These are phyloP conservation scores for Gambelia wislizenii DNA, from an alignment of 2,797 vertebrate genomes.

Conservation along the genomic window DNA sequence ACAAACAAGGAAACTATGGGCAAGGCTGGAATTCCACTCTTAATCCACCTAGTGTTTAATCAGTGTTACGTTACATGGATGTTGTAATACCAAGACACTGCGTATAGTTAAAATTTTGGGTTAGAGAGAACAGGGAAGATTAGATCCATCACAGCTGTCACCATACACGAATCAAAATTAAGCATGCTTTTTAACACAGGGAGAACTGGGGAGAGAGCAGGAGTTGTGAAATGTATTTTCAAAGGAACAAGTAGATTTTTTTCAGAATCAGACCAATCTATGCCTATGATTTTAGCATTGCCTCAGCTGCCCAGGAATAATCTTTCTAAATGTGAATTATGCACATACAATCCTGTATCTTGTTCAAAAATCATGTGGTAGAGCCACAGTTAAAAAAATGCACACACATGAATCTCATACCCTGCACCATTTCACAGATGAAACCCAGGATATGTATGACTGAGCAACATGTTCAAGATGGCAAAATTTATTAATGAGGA, in stretches of 20 bases:
- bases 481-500: no score
- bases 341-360: neutral
- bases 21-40: slow-evolving; percentile 70
- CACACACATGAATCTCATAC: no score
- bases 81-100: slow-evolving; percentile 69
- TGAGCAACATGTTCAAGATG: no score
- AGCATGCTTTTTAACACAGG: no score
- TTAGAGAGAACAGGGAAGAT: neutral
- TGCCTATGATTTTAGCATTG: no score
- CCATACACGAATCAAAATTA: no score
- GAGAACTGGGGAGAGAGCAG: neutral
- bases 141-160: neutral
- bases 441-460: no score
- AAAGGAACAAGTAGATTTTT: neutral
- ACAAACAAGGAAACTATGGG: slow-evolving; percentile 67
- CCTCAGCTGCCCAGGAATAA: neutral
- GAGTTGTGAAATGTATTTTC: neutral
- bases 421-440: no score
- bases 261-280: neutral
- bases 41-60: slow-evolving; percentile 73
- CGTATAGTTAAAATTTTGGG: neutral
- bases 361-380: neutral
- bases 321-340: neutral
- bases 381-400: neutral
- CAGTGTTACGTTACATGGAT: slow-evolving; percentile 62